phyloP scores from a whole-genome alignment of 1,140 invertebrate species.

The Magallana gigas region DNA sequence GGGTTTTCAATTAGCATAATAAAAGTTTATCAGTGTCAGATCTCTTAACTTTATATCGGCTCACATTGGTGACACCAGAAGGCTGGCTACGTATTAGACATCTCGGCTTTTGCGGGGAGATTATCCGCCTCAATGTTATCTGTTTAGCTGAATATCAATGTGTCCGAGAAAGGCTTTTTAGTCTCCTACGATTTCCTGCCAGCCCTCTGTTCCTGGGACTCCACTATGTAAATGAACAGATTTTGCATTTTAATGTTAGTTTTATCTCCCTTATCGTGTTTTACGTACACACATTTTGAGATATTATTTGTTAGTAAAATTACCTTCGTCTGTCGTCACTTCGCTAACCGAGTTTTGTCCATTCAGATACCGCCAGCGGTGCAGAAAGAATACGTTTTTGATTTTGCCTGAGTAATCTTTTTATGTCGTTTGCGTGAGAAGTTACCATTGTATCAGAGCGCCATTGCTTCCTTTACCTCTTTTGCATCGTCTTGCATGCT shows the following conservation, averaged over 20 bases:
- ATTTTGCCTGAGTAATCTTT: no score
- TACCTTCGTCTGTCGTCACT: background rate
- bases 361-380: background rate
- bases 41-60: conserved; percentile 1
- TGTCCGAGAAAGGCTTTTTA: background rate
- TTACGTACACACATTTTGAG: background rate
- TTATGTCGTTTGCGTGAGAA: no score
- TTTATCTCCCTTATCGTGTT: background rate
- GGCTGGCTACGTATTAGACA: background rate
- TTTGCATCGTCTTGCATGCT: no score
- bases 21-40: background rate
- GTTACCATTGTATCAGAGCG: no score
- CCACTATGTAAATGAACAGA: background rate
- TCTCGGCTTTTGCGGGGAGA: background rate
- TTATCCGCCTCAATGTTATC: background rate
- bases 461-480: no score
- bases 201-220: background rate
- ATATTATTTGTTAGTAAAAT: background rate
- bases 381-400: no score
- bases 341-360: background rate
- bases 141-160: conserved; percentile 7
- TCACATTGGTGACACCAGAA: background rate
- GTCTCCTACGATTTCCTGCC: conserved; percentile 17
- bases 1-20: conserved; percentile 21
- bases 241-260: conserved; percentile 22